A percentile compares a stretch with the other conserved stretches of the same genome.
Conservation (phyloP, 2,113 vertebrate species). For the Macheiramphus alcinus region DNA sequence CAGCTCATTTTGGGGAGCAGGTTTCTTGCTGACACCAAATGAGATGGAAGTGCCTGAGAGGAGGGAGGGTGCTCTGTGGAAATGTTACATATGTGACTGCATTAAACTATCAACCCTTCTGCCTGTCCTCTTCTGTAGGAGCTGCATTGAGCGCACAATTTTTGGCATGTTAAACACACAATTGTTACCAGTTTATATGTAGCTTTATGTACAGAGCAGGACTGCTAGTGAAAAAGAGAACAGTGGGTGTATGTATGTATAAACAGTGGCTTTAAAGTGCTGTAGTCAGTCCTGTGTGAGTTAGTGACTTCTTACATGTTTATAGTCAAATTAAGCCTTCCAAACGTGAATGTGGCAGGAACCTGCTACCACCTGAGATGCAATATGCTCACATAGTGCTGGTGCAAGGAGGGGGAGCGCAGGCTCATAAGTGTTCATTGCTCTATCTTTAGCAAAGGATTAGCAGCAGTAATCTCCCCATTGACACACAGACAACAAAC, state of each 20-base stretch:
- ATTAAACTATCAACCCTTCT: not conserved
- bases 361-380: not conserved
- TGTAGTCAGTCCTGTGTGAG: not conserved
- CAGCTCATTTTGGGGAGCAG: not conserved
- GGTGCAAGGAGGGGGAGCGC: not conserved
- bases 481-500: not conserved
- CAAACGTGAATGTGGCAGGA: not conserved
- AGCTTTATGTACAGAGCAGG: not conserved
- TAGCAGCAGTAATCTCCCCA: not conserved
- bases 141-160: not conserved
- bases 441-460: not conserved
- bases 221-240: not conserved
- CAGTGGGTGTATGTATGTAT: not conserved
- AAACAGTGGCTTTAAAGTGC: not conserved
- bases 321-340: not conserved
- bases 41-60: not conserved
- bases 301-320: not conserved
- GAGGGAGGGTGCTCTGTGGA: not conserved
- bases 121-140: not conserved
- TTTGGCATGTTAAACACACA: not conserved
- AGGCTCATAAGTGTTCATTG: not conserved
- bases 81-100: not conserved
- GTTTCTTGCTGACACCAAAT: not conserved
- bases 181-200: not conserved
- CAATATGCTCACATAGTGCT: not conserved